Base-by-base conservation (phyloP, 2,888 invertebrate genomes). In the Drosophila mayaguana region DNA sequence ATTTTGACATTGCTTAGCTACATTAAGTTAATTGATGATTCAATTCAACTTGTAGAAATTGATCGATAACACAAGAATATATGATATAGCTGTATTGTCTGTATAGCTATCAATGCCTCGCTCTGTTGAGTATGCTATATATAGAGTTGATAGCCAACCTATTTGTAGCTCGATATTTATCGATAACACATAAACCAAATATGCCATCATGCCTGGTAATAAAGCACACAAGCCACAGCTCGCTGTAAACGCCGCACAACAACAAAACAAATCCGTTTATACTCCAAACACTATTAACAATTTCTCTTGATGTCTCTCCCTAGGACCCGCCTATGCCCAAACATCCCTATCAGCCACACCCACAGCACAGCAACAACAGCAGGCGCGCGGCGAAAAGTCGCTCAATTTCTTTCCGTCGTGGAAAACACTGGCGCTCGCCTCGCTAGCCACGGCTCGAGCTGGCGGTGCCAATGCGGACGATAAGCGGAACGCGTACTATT, bases 401-500 rank as follows among this genome's bases (percentile, higher is more conserved):
- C 74, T 91, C 36, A 84, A 79, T 12, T 91, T 92, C 72, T 92
- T 91, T 64, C 92, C 92, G 36, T 91, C 91, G 5, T 92, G 92
- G 92, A 92, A 92, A 77, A 90, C 90, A 12, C 56, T 92, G 56
- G 91, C 92, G 0, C 70, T 92, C 25, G 91, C 92, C 36, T 92
- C 92, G 34, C 79, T 92, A 43, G 88, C 86, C 60, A 83, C 83
- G 20, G 72, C 83, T 32, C 75, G 88, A 22, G 83, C 76, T 22
- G 57, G 56, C 28, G 28, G 28, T 28, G 28, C 32, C 18, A 72
- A 57, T 16, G 16, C 22, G 16, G 78, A 75, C 40, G 75, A 78
- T n/a, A 79, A 82, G 28, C 77, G 75, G 6, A 88, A 73, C 48
- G 78, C 83, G 8, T 91, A 85, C 56, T 91, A 75, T 46, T 63